phyloP scores from a whole-genome alignment of 2,113 vertebrate genomes.

The Clinocottus analis region DNA sequence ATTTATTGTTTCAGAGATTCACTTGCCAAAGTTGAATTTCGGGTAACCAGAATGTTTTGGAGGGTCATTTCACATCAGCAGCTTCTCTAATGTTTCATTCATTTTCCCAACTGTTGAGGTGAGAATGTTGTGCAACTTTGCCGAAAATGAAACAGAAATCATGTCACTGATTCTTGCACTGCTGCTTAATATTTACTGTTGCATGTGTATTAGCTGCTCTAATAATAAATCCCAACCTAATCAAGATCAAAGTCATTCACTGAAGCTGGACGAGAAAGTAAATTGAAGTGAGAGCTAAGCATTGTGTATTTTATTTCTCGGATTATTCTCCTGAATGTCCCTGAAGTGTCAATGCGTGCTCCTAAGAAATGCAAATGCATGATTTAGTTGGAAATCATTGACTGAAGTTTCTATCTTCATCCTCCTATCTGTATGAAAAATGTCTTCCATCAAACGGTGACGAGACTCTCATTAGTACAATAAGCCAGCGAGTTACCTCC shows the following conservation, averaged over 20 bases:
- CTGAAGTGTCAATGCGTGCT: too few species aligned
- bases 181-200: neutral
- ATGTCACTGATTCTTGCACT: neutral
- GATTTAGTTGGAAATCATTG: neutral
- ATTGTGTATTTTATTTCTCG: neutral
- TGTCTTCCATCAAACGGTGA: neutral
- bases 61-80: neutral
- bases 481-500: conserved; percentile 84
- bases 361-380: neutral
- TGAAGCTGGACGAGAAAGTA: neutral
- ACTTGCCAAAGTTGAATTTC: neutral
- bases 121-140: neutral
- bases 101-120: too few species aligned
- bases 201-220: neutral
- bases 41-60: neutral
- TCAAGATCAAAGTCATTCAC: neutral
- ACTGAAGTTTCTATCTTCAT: neutral
- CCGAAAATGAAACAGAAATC: neutral
- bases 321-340: neutral
- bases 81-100: neutral
- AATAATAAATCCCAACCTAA: neutral
- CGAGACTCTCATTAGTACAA: neutral
- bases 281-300: neutral
- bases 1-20: neutral
- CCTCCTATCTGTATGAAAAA: neutral